phyloP scores from a whole-genome alignment of 2,797 vertebrate genomes.

The Peromyscus attwateri region DNA sequence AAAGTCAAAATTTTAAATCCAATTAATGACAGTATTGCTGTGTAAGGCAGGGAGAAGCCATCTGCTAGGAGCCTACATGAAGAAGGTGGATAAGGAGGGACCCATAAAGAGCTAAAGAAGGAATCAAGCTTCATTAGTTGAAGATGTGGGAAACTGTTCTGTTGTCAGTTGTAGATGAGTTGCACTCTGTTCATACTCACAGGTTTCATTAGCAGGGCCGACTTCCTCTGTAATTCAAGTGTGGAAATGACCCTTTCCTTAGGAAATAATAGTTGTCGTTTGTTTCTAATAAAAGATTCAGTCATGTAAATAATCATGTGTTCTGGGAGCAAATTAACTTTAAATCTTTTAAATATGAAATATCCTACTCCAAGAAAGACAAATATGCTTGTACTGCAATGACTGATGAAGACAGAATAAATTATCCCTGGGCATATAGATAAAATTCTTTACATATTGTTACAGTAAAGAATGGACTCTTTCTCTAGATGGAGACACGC shows the following conservation, averaged over 20 bases:
- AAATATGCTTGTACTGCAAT: not conserved
- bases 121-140: not conserved
- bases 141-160: slow-evolving; percentile 28
- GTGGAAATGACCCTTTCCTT: slow-evolving; percentile 62
- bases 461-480: not conserved
- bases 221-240: slow-evolving; percentile 62
- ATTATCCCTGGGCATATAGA: not conserved
- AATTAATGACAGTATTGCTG: not conserved
- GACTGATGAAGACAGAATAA: not conserved
- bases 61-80: not conserved
- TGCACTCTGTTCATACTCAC: not conserved
- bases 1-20: not conserved
- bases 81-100: not conserved
- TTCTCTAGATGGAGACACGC: not conserved
- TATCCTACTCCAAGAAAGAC: not conserved
- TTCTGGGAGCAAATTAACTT: slow-evolving; percentile 59
- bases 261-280: slow-evolving; percentile 36
- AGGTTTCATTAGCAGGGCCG: slow-evolving; percentile 9
- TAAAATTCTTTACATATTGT: not conserved
- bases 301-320: not conserved
- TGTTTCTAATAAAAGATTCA: slow-evolving; percentile 44
- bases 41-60: not conserved
- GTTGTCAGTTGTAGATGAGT: slow-evolving; percentile 52
- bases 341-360: slow-evolving; percentile 23
- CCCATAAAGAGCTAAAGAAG: not conserved